A percentile compares a stretch with the other conserved stretches of the same genome.
Conservation (phyloP, 2,113 vertebrate species). For the Pachycephala philippinensis region DNA sequence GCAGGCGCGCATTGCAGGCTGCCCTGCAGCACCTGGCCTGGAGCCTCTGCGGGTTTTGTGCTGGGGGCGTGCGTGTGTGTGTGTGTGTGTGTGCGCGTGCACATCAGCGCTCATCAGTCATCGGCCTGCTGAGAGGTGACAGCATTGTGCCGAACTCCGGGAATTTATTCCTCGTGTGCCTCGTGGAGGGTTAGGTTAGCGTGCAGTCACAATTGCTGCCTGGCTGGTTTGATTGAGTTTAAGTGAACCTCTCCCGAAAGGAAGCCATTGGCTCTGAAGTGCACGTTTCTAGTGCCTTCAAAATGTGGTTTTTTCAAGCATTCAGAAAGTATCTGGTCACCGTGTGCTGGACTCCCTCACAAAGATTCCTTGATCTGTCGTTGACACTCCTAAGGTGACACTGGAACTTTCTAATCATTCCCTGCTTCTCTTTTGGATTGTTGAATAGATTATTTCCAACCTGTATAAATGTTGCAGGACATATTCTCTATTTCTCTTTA, state of each 20-base stretch:
- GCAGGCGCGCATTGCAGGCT: background rate
- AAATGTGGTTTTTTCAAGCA: constrained; percentile 2
- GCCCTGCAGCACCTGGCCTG: constrained; percentile 28
- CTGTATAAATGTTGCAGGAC: constrained; percentile 59
- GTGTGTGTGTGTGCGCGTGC: accelerated
- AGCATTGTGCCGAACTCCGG: background rate
- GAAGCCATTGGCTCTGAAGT: background rate
- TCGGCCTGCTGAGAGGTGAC: background rate
- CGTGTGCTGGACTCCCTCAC: background rate
- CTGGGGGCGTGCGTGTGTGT: background rate
- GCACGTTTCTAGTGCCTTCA: constrained; percentile 18
- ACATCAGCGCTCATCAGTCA: background rate
- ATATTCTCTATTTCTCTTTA: constrained; percentile 69
- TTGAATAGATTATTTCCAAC: constrained; percentile 63
- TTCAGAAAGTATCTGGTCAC: background rate
- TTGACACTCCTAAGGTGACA: constrained; percentile 4
- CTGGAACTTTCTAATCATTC: constrained; percentile 36
- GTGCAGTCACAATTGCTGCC: background rate
- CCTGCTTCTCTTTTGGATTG: constrained; percentile 16
- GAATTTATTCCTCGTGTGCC: background rate
- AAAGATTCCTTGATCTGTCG: constrained; percentile 53
- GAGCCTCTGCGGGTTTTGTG: background rate
- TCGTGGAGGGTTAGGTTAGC: background rate
- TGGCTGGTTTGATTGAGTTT: background rate
- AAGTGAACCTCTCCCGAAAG: background rate